Evolutionary conservation across 2,888 invertebrate genomes (phyloP), one percentile per base, ranked within the genome.

Genomic region (Caenorhabditis drosophilae): DNA sequence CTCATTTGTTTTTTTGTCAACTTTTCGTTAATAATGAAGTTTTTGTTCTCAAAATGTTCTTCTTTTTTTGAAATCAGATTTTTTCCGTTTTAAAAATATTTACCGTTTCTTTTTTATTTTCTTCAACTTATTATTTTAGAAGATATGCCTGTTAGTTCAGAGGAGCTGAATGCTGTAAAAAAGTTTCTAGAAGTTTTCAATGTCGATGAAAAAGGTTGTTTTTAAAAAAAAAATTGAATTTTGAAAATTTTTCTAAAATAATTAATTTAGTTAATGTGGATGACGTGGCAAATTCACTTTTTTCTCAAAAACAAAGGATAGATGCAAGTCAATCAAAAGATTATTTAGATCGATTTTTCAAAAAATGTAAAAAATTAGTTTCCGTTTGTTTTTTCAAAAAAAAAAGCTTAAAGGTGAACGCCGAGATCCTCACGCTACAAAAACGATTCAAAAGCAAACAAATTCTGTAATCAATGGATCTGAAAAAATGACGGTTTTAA

Each of bases 281-380:
- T n/a, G 18, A 18, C 16, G 49, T 57, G 1, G n/a, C 42, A 25
- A 47, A 47, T 7, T 44, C 42, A 2, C 15, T 62, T 2, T 51
- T 53, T 26, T 16, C 42, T 18, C 56, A 49, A 4, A 15, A 45
- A 25, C 57, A 57, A 20, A 31, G 52, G 40, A 42, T 25, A 3
- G 62, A 62, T 53, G 1, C 48, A 18, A 35, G 53, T 3, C 41
- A 25, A 2, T 27, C 62, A 4, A n/a, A 57, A n/a, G 35, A 48
- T 4, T 62, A 45, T 34, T 52, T 62, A 6, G 38, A 57, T 25
- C 34, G 41, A n/a, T 62, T 62, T 26, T 44, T 57, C 18, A 49
- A 48, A 18, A 62, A 57, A 49, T 62, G 62, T 56, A 22, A n/a
- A n/a, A n/a, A n/a, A n/a, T n/a, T n/a, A n/a, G n/a, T n/a, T n/a